Evolutionary conservation across 92 coral and sea anemone species (phyloP).

Genomic region (Porites divaricata): DNA sequence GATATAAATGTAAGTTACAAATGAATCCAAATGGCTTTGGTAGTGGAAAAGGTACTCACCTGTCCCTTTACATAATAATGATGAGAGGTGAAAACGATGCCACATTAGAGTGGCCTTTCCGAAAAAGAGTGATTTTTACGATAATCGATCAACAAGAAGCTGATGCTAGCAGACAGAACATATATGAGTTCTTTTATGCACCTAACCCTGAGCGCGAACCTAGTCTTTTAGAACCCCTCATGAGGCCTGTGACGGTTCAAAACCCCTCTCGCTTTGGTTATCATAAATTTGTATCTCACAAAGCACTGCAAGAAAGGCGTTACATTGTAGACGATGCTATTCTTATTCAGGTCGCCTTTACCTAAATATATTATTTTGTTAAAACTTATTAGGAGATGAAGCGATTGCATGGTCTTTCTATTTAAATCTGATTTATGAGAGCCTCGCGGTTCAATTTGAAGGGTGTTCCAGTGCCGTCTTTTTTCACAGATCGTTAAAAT

Average conservation of each 20-base stretch:
- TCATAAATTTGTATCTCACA: neutral
- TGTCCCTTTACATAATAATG: neutral
- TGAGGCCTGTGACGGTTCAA: neutral
- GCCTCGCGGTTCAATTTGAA: too few species aligned
- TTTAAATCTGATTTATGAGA: too few species aligned
- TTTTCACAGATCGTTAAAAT: too few species aligned
- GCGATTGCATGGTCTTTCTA: too few species aligned
- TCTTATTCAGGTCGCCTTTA: neutral
- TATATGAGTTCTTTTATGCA: neutral
- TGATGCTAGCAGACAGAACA: neutral
- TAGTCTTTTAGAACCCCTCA: neutral
- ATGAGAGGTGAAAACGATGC: slow-evolving; percentile 1
- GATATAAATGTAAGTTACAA: neutral
- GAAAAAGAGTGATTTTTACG: neutral
- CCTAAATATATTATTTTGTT: neutral
- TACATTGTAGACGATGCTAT: neutral
- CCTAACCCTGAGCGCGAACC: neutral
- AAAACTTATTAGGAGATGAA: too few species aligned
- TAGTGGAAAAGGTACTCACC: neutral
- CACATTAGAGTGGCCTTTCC: neutral
- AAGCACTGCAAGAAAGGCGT: neutral
- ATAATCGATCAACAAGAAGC: neutral
- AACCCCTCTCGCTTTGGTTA: neutral
- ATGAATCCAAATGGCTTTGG: neutral
- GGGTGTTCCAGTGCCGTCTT: too few species aligned